Evolutionary conservation across 2,113 vertebrate species (phyloP).

Genomic region (Heterocephalus glaber): DNA sequence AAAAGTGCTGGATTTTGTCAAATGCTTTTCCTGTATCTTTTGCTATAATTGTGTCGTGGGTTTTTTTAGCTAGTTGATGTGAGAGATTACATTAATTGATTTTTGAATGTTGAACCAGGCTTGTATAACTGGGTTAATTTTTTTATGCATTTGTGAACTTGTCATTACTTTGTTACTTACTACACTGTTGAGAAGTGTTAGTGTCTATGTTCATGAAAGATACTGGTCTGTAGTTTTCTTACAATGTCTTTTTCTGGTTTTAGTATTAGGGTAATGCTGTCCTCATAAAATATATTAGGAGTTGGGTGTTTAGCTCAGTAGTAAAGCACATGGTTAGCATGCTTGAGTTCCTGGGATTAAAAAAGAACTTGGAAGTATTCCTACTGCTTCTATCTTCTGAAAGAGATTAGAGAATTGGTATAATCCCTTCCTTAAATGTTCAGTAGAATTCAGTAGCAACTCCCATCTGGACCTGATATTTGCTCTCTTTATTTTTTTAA

Average conservation of each 20-base stretch:
- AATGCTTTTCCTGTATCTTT: not conserved
- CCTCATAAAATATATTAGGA: too few relatives aligned
- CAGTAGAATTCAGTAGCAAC: not conserved
- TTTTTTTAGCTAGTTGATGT: not conserved
- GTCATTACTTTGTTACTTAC: too few relatives aligned
- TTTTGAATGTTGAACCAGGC: too few relatives aligned
- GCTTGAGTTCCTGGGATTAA: not conserved
- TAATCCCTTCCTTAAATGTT: too few relatives aligned
- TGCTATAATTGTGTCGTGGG: not conserved
- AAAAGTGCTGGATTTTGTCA: not conserved
- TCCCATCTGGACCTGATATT: not conserved
- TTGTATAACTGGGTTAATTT: not conserved
- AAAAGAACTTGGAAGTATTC: not conserved
- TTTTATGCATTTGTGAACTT: not conserved
- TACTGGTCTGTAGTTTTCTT: too few relatives aligned
- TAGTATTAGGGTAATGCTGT: too few relatives aligned
- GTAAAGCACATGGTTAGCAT: not conserved
- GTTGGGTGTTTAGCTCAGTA: too few relatives aligned
- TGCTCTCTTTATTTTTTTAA: not conserved
- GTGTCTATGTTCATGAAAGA: too few relatives aligned
- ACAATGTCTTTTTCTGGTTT: too few relatives aligned
- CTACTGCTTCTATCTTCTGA: not conserved
- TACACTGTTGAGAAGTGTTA: not conserved
- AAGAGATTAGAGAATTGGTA: not conserved
- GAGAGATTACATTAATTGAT: not conserved